Evolutionary conservation across 1,140 invertebrate genomes (phyloP), one percentile per base, ranked within the genome.

Genomic region (Drosophila lacertosa): DNA sequence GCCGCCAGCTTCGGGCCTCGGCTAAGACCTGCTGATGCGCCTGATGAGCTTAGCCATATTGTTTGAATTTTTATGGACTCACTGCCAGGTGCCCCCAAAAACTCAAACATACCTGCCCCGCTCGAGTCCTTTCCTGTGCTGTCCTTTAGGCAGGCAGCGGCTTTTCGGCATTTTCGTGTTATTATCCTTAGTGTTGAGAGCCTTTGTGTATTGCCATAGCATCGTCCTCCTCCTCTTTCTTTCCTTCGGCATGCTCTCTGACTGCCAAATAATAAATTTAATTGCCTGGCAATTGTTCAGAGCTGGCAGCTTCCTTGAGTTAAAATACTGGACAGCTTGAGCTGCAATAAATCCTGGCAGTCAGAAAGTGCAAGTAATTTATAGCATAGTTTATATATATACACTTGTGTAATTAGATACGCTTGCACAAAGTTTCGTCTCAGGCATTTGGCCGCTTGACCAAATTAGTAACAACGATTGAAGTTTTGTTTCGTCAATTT

Each of bases 11-110:
- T 50, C 63, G 75, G 79, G 54, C 42, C 57, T 35, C 50, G 54
- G 58, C 76, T 84, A 74, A 86, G 76, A 77, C 76, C 72, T 63
- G 77, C 60, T 84, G 73, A 86, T 81, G 81, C 77, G 72, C 77
- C 66, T 80, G 81, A 80, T 84, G 81, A 86, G 73, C 73, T 86
- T 82, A 77, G 69, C 65, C 69, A 69, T 81, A 86, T 86, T 84
- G 81, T 77, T 84, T 76, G 73, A 64, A 77, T 84, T 77, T 86
- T 86, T 66, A 74, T 70, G 42, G 35, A 65, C 65, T 44, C 73
- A 59, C 4, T 67, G 18, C 10, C 26, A n/a, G 16, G 22, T 13
- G n/a, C 9, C 15, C 11, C 37, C 50, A 11, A n/a, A n/a, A n/a
- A 3, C 39, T 13, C 26, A 32, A 26, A 22, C 4, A 39, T 44